Base-by-base conservation (phyloP, 1,140 invertebrate species). In the Ridgeia piscesae region DNA sequence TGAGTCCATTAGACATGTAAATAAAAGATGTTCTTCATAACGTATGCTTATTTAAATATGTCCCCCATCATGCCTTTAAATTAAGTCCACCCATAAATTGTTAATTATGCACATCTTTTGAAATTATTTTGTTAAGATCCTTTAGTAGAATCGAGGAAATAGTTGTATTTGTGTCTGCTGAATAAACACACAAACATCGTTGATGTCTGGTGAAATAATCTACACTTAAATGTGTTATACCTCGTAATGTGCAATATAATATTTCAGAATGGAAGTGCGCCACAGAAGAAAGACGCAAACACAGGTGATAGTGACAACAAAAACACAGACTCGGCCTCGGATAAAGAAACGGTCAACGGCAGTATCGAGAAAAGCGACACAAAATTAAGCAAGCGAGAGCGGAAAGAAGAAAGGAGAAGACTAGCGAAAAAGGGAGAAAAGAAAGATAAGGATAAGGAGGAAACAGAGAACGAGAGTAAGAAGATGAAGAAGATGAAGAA, bases 391-490 rank as follows among this genome's bases (percentile, higher is more conserved):
- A 89, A 91, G 92, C 88, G 31, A 91, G 91, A 93, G 42, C 88
- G 27, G 88, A 89, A 88, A 48, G 88, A 77, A 58, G 77, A 92
- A 35, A 89, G 93, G 42, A 91, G 33, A n/a, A 92, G 93, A 92
- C 77, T 35, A 42, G 92, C 91, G 91, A 92, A 89, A 58, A 34
- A 91, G 88, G 93, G 92, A 88, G 92, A 93, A 34, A 33, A 92
- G 33, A 88, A 88, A 93, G 89, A 92, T 50, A 88, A 77, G 93
- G 92, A 91, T 31, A 93, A 21, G 93, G 94, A 91, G 93, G 93
- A 91, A 93, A n/a, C n/a, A n/a, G 93, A 89, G 93, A 94, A 90
- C 93, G 92, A 91, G 92, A 92, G 48, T 58, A 92, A 17, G 92
- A 92, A 88, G 93, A 92, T 89, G 92, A 93, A 91, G 92, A 93